Evolutionary conservation across 2,888 invertebrate genomes (phyloP), one percentile per base, ranked within the genome.

Genomic region (Macrosiphum euphorbiae): DNA sequence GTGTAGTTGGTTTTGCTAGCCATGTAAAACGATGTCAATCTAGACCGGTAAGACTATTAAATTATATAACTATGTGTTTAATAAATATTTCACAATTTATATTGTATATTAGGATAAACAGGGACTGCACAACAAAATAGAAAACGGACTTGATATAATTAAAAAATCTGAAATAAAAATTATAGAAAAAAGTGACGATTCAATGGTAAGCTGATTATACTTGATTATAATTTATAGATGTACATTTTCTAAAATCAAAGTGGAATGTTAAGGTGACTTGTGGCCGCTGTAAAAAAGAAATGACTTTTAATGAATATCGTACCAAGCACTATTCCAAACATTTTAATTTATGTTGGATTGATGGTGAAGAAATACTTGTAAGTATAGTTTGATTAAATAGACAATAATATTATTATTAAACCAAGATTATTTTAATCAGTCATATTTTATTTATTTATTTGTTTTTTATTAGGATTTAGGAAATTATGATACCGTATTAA

Each of bases 1-100:
- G 94, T 90, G 78, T 94, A 5, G 52, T 84, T n/a, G 94, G 94
- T 55, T 94, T 94, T 90, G 92, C 92, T 52, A 94, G 92, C 35
- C 94, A 94, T 47, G 58, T 94, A n/a, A 94, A 94, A 90, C 89
- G 85, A 47, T 94, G 94, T 52, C 58, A 93, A 90, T 90, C 13
- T 28, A 94, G 93, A 90, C 93, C 93, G 20, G 93, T 94, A 90
- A 94, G 28, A 28, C 78, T 88, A 1, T 50, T 61, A 0, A 67
- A 8, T 41, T 88, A 8, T 52, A 35, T 5, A 87, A 41, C 28
- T 41, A 16, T 52, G n/a, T 52, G 20, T 35, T 26, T 67, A 92
- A 35, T 92, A 88, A 67, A 88, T 16, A 41, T 88, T 88, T 11
- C 26, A 67, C 52, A 52, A 52, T 2, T 52, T 88, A 20, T 52